Evolutionary conservation across 1,140 invertebrate genomes (phyloP), one percentile per base, ranked within the genome.

Genomic region (Euura saliciscinereae): DNA sequence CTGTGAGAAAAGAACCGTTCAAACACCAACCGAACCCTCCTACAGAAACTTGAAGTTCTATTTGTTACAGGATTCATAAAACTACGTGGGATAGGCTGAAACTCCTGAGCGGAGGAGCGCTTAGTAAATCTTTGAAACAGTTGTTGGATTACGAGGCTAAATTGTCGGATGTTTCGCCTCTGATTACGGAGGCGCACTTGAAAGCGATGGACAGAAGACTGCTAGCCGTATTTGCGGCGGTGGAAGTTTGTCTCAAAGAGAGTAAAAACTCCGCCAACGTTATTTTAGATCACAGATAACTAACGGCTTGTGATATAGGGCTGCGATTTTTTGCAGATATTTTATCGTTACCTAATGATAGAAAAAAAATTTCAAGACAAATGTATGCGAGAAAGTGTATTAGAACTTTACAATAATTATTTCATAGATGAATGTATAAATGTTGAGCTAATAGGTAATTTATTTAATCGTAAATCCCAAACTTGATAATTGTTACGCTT

Each of bases 131-230:
- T 6, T 75, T 93, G 28, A 77, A 88, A 81, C 82, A 85, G 85
- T 67, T 91, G 86, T 66, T 87, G 79, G 79, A 73, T 75, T 66
- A 86, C 88, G 82, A 90, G 87, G 88, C 80, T 80, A 87, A 68
- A 79, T 91, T 44, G 85, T 90, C 84, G 1, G 73, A 80, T 67
- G 80, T 86, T 71, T 76, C 72, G 65, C 92, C 92, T 65, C 83
- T 97, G 4, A 88, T 96, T 13, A 92, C 92, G 5, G 85, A 91
- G n/a, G 88, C 90, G 28, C 95, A 97, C 85, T 91, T 94, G 66
- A 86, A 88, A 79, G 95, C 95, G 28, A 88, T 98, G n/a, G 94
- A 97, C 80, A 84, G 95, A 76, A 88, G 96, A 84, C 80, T 97
- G 59, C 81, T 92, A 66, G 90, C 92, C 71, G 87, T 96, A 71